A percentile compares a stretch with the other conserved stretches of the same genome.
Conservation (phyloP, 2,888 invertebrate species). For the Agapostemon virescens region DNA sequence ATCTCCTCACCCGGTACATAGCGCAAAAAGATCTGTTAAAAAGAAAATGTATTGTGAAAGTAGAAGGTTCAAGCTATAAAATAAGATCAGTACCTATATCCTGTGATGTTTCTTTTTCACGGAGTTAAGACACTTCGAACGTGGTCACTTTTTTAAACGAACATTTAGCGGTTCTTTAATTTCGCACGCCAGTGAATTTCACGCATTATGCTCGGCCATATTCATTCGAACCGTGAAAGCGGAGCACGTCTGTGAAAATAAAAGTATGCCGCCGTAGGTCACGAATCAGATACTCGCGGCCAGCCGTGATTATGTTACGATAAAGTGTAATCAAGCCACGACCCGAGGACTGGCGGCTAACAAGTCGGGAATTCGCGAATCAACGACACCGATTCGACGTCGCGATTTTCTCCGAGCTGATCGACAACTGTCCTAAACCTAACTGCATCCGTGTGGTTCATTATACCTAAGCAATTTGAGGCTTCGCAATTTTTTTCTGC, state of each 20-base stretch:
- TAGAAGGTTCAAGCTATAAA: too few species aligned
- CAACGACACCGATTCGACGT: neutral
- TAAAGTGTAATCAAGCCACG: slow-evolving; percentile 15
- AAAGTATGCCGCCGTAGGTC: slow-evolving; percentile 35
- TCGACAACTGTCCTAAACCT: too few species aligned
- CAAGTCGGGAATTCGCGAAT: neutral
- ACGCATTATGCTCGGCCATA: neutral
- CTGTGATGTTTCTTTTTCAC: too few species aligned
- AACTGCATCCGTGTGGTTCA: neutral
- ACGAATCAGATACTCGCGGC: slow-evolving; percentile 25
- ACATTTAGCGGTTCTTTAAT: too few species aligned
- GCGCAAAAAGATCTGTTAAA: too few species aligned
- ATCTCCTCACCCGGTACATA: too few species aligned
- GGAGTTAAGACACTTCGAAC: too few species aligned
- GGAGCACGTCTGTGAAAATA: slow-evolving; percentile 30
- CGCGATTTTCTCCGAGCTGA: neutral
- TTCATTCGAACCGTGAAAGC: slow-evolving; percentile 39
- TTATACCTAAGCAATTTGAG: neutral
- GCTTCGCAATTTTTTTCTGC: neutral
- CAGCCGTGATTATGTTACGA: slow-evolving; percentile 17
- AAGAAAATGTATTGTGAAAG: too few species aligned
- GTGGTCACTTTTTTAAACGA: too few species aligned
- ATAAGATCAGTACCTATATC: too few species aligned
- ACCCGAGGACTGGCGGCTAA: slow-evolving; percentile 2
- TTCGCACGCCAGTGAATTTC: too few species aligned